Evolutionary conservation across 2,888 invertebrate species (phyloP), one percentile per base, ranked within the genome.

Genomic region (Lissonota sp.): DNA sequence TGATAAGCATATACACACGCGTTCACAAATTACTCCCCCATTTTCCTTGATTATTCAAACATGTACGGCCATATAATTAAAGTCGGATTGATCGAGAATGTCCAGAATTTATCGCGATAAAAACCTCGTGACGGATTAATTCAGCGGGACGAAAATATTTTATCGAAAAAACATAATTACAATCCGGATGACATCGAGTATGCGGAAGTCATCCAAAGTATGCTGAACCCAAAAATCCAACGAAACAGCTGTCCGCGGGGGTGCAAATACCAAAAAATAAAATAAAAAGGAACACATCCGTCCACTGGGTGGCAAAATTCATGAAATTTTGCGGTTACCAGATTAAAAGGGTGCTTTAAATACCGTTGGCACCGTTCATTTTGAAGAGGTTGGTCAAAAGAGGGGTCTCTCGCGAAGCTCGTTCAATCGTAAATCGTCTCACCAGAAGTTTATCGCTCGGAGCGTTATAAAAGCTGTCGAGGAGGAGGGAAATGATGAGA

Each of bases 401-500:
- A 26, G 26, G 26, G 26, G 26, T 26, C 1, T 26, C 7, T n/a
- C 39, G 49, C 39, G 57, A 63, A 77, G 73, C 73, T 78, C 73
- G 73, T 70, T 77, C 76, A 69, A 77, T 77, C 81, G 81, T 79
- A 79, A 76, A 81, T 83, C 74, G 81, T 76, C 69, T 62, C 26
- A 16, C 16, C 16, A 16, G 57, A 66, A 83, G 76, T 79, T 81
- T 79, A 83, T 83, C 76, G 79, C 70, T 83, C 44, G 57, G 40
- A 71, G 67, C 66, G 76, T 75, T 69, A 79, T 79, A 79, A 79
- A 83, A 81, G 46, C 81, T 70, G 78, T 39, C 46, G 72, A 14
- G 10, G 63, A 37, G 44, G 44, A 44, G 53, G 64, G 72, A 58
- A 26, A 51, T 26, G 60, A n/a, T 2, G 57, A 37, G 57, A 7